These are phyloP conservation scores for Enhydra lutris DNA, from an alignment of 2,113 vertebrate genomes.

Conservation along the genomic window DNA sequence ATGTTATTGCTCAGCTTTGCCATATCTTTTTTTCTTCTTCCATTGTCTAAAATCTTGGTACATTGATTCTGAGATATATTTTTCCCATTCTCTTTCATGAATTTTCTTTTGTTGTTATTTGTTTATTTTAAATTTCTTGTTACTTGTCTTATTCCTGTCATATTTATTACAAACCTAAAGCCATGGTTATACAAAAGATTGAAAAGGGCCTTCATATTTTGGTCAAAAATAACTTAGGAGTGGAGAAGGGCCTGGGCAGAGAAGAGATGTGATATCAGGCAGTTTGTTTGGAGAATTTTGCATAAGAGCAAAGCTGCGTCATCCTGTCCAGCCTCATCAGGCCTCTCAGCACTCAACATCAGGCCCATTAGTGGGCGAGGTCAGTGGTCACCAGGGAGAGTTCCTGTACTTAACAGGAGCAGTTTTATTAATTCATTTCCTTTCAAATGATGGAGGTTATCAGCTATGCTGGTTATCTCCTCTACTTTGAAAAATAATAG, in stretches of 20 bases:
- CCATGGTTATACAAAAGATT: neutral
- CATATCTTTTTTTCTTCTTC: neutral
- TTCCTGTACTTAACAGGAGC: too few relatives aligned
- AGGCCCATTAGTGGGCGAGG: too few relatives aligned
- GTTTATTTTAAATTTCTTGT: neutral
- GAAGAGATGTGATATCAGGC: accelerated
- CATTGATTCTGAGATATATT: neutral
- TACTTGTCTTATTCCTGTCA: neutral
- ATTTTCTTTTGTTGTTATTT: neutral
- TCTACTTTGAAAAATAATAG: neutral
- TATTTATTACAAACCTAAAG: neutral
- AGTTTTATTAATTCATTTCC: neutral
- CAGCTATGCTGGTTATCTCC: neutral
- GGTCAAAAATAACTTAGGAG: too few relatives aligned
- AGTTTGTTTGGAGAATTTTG: too few relatives aligned
- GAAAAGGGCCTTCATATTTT: too few relatives aligned
- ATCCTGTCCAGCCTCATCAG: neutral
- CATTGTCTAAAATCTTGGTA: neutral
- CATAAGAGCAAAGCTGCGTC: neutral
- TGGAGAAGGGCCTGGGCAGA: neutral
- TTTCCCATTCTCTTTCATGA: neutral
- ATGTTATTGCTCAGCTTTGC: neutral
- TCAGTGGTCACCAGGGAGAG: too few relatives aligned
- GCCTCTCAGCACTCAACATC: neutral
- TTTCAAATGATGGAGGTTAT: neutral